phyloP scores from a whole-genome alignment of 2,113 vertebrate genomes.

The Oceanodroma tethys region DNA sequence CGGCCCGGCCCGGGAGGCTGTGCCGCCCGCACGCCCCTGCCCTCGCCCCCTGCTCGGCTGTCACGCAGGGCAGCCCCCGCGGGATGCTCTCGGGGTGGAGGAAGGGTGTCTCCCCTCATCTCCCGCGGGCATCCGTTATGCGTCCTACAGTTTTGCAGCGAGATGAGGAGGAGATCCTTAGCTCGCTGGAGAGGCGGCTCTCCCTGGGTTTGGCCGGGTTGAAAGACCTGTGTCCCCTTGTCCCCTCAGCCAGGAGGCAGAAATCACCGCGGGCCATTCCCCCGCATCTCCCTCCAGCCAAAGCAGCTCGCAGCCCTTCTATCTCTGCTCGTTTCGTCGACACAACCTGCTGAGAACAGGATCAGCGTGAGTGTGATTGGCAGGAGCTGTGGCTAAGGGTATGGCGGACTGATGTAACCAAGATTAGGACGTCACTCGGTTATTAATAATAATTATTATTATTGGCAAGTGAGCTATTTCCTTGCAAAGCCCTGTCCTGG shows the following conservation, averaged over 20 bases:
- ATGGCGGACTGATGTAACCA: background rate
- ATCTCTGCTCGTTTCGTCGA: fast-evolving
- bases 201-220: too few relatives aligned
- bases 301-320: background rate
- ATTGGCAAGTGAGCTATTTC: background rate
- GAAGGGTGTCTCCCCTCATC: fast-evolving
- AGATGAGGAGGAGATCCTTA: background rate
- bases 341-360: background rate
- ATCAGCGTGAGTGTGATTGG: background rate
- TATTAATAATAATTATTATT: background rate
- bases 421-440: background rate
- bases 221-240: background rate
- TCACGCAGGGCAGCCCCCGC: background rate
- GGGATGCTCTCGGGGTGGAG: background rate
- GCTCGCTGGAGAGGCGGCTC: background rate
- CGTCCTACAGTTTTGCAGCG: background rate
- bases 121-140: background rate
- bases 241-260: background rate
- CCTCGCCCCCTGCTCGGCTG: background rate
- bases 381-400: background rate
- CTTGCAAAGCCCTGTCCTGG: background rate
- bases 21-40: background rate
- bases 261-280: background rate
- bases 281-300: background rate
- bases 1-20: background rate